A percentile compares a stretch with the other conserved stretches of the same genome.
phyloP scores from a whole-genome alignment of 2,888 invertebrate species.

The Agonum fuliginosum region DNA sequence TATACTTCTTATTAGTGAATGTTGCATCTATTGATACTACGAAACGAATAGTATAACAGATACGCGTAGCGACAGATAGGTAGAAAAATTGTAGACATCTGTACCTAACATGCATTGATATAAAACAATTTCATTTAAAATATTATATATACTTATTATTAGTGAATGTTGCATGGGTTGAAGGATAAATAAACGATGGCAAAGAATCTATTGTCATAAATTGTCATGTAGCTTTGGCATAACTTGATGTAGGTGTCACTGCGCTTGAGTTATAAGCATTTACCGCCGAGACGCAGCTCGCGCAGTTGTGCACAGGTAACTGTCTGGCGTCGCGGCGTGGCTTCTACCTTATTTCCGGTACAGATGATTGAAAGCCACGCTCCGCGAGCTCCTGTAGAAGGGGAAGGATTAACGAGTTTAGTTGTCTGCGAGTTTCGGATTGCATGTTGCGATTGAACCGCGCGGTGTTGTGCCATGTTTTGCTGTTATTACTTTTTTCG shows the following conservation, averaged over 20 bases:
- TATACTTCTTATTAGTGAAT: too few species aligned
- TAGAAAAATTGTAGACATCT: too few species aligned
- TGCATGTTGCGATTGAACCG: slow-evolving; percentile 44
- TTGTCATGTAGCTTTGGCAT: not conserved
- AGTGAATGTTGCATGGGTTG: too few species aligned
- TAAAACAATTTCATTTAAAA: too few species aligned
- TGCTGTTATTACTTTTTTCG: slow-evolving; percentile 32
- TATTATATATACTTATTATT: too few species aligned
- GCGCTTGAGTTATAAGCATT: slow-evolving; percentile 43
- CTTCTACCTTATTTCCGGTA: slow-evolving; percentile 57
- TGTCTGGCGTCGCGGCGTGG: slow-evolving; percentile 31
- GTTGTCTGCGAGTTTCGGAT: slow-evolving; percentile 25
- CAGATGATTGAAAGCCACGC: slow-evolving; percentile 53
- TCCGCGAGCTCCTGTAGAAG: too few species aligned
- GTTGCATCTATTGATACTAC: too few species aligned
- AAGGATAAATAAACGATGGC: not conserved
- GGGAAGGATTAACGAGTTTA: slow-evolving; percentile 54
- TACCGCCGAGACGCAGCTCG: not conserved
- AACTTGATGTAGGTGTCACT: slow-evolving; percentile 15
- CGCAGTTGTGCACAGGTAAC: slow-evolving; percentile 21
- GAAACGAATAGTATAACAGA: too few species aligned
- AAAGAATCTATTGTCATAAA: not conserved
- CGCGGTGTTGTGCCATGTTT: not conserved
- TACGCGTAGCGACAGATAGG: too few species aligned
- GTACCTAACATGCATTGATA: too few species aligned